Percentiles rank a stretch among this genome's conserved stretches.
Evolutionary conservation across 2,888 invertebrate species (phyloP).

Genomic region (Cataglyphis albicans): DNA sequence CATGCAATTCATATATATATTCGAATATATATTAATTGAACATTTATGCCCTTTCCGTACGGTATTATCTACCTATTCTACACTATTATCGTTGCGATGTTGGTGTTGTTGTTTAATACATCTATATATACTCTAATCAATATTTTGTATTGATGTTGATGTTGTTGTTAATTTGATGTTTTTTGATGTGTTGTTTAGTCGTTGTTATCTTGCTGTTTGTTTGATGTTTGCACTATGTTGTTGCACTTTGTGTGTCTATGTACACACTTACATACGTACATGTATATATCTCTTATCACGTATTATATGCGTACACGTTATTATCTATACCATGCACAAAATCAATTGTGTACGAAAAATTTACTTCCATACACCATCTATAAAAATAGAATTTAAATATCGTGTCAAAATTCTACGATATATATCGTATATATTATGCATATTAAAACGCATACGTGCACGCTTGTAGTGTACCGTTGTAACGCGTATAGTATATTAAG

Average conservation of each 20-base stretch:
- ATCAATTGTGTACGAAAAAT: slow-evolving; percentile 25
- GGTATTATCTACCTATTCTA: slow-evolving; percentile 69
- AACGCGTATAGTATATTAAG: neutral
- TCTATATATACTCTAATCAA: slow-evolving; percentile 75
- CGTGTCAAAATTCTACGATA: neutral
- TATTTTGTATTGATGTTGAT: slow-evolving; percentile 83
- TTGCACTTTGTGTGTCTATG: slow-evolving; percentile 81
- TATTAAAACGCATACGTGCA: neutral
- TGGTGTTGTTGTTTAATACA: slow-evolving; percentile 83
- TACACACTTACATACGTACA: slow-evolving; percentile 73
- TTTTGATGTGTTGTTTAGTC: slow-evolving; percentile 85
- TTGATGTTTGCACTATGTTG: slow-evolving; percentile 84
- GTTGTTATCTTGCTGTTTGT: slow-evolving; percentile 85
- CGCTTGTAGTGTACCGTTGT: slow-evolving; percentile 9
- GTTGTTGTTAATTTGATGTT: slow-evolving; percentile 85
- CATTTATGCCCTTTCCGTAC: slow-evolving; percentile 78
- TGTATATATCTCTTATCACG: slow-evolving; percentile 41
- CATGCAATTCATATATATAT: slow-evolving; percentile 73
- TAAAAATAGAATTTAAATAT: neutral
- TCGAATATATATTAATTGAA: slow-evolving; percentile 77
- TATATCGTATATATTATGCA: neutral
- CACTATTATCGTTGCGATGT: slow-evolving; percentile 84
- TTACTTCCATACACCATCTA: neutral
- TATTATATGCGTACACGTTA: slow-evolving; percentile 42
- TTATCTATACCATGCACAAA: slow-evolving; percentile 31